Conservation (phyloP, 2,113 vertebrate genomes). For the Strix aluco region DNA sequence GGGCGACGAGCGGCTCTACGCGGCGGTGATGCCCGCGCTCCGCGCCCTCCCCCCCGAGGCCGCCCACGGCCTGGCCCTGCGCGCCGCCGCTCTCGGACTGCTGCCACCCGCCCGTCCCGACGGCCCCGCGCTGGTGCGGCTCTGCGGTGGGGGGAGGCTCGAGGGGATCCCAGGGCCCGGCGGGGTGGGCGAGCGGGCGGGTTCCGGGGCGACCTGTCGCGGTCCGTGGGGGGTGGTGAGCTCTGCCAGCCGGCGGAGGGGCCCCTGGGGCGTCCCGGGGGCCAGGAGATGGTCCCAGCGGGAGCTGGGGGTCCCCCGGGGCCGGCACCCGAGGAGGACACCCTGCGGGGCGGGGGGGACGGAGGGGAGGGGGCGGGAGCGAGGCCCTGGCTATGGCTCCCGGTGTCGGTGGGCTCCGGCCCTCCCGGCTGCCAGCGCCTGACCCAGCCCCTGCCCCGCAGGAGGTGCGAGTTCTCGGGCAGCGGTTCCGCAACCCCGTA, state of each 20-base stretch:
- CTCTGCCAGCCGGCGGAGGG: rapidly evolving
- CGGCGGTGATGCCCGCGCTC: neutral
- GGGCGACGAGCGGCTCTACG: neutral
- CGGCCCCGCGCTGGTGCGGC: neutral
- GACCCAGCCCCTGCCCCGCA: conserved; percentile 24
- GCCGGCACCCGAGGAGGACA: rapidly evolving
- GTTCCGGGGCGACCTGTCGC: rapidly evolving
- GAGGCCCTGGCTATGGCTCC: neutral
- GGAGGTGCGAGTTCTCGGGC: conserved; percentile 86
- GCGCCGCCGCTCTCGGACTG: neutral
- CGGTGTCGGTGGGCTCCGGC: neutral
- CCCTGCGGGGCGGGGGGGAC: rapidly evolving
- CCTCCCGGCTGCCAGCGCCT: neutral
- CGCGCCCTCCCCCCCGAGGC: neutral
- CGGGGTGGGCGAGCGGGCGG: too few species aligned
- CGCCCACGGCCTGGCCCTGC: conserved; percentile 17
- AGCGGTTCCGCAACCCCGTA: conserved; percentile 87
- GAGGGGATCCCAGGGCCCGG: neutral
- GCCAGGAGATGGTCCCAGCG: too few species aligned
- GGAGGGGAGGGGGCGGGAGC: neutral
- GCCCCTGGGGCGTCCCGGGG: neutral
- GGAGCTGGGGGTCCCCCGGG: rapidly evolving
- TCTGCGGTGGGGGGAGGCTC: neutral
- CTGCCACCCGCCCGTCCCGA: neutral
- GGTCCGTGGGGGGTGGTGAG: rapidly evolving